phyloP scores from a whole-genome alignment of 2,797 vertebrate species.

The Brachymystax lenok region DNA sequence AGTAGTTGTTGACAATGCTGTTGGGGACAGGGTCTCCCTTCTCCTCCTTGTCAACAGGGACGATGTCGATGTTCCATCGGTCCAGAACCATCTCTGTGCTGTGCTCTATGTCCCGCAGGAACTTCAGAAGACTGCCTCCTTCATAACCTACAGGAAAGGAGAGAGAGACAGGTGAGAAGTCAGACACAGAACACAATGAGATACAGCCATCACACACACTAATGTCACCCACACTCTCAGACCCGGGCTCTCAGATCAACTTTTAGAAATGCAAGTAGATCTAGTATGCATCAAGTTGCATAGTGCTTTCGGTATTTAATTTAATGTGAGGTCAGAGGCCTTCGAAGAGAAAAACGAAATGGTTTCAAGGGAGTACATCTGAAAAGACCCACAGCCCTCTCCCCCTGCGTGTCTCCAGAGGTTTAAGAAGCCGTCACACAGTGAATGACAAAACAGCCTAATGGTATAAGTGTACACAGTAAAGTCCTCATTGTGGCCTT shows the following conservation, averaged over 20 bases:
- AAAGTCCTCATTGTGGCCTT: background rate
- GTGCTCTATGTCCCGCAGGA: conserved; percentile 91
- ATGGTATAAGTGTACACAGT: background rate
- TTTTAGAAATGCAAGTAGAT: background rate
- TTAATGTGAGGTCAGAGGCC: background rate
- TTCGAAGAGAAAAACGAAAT: background rate
- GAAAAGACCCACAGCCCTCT: background rate
- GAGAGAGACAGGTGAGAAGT: background rate
- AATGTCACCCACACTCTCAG: no score
- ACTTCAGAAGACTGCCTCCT: conserved; percentile 88
- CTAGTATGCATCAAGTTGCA: background rate
- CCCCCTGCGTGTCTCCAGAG: no score
- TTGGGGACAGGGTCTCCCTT: conserved; percentile 90
- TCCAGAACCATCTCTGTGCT: conserved; percentile 89
- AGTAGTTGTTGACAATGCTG: conserved; percentile 96
- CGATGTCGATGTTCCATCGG: conserved; percentile 91
- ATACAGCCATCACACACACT: background rate
- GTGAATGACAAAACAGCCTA: background rate
- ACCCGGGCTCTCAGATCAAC: background rate
- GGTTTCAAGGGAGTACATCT: background rate
- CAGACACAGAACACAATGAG: background rate
- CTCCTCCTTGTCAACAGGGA: conserved; percentile 84
- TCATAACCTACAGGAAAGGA: conserved; percentile 82
- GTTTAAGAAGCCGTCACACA: background rate
- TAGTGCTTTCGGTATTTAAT: background rate